Evolutionary conservation across 2,113 vertebrate genomes (phyloP).

Genomic region (Myrmophylax atrothorax): DNA sequence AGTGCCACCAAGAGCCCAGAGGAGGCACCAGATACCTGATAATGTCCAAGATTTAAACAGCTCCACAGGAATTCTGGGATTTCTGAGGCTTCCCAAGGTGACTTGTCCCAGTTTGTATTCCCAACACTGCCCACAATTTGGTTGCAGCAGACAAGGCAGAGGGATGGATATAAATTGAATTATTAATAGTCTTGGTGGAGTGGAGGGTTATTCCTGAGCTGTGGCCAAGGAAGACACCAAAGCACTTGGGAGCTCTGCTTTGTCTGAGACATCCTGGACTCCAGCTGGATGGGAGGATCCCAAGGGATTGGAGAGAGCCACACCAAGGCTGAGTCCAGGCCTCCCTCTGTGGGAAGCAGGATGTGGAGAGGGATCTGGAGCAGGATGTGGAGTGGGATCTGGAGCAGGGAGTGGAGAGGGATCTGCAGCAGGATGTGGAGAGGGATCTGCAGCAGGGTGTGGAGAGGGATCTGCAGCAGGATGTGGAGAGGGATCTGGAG

Average conservation of each 20-base stretch:
- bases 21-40: fast-evolving
- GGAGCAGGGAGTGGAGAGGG: too few species aligned
- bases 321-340: not conserved
- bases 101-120: not conserved
- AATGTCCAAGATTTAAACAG: not conserved
- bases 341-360: not conserved
- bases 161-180: not conserved
- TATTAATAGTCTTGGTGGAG: not conserved
- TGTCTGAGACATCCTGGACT: not conserved
- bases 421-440: too few species aligned
- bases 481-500: too few species aligned
- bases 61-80: not conserved
- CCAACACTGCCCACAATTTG: too few species aligned
- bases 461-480: too few species aligned
- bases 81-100: not conserved
- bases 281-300: not conserved
- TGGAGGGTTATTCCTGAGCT: not conserved
- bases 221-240: not conserved
- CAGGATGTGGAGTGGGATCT: too few species aligned
- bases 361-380: too few species aligned
- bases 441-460: too few species aligned
- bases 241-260: not conserved
- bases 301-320: not conserved
- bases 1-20: fast-evolving
- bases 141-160: not conserved